Evolutionary conservation across 2,113 vertebrate genomes (phyloP).

Genomic region (Periophthalmus modestus): DNA sequence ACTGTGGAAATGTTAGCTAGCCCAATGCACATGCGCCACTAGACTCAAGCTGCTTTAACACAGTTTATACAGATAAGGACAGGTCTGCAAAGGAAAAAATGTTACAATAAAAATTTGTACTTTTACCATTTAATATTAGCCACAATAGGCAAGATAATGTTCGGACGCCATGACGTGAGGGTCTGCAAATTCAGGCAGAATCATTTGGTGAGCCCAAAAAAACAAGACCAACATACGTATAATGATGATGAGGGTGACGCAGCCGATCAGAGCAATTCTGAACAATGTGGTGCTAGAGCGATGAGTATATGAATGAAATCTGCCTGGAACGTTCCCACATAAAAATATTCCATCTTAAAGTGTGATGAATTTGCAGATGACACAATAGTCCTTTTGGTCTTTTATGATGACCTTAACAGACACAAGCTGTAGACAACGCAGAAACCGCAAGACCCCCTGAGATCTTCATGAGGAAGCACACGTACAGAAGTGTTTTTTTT

Average conservation of each 20-base stretch:
- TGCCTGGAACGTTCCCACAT: conserved; percentile 57
- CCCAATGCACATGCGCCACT: too few species aligned
- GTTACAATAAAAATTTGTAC: too few species aligned
- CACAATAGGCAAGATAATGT: not conserved
- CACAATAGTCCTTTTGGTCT: conserved; percentile 57
- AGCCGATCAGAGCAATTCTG: conserved; percentile 45
- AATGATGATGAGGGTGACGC: conserved; percentile 32
- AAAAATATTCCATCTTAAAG: conserved; percentile 66
- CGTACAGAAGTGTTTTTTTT: conserved; percentile 27
- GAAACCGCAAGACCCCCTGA: conserved; percentile 58
- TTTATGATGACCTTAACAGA: conserved; percentile 73
- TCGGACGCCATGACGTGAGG: not conserved
- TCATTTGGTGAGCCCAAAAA: not conserved
- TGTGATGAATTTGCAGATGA: conserved; percentile 57
- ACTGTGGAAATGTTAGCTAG: not conserved
- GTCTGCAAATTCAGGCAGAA: not conserved
- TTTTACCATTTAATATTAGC: not conserved
- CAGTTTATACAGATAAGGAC: too few species aligned
- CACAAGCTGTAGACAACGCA: conserved; percentile 47
- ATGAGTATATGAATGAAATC: conserved; percentile 55
- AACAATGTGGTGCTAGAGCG: conserved; percentile 28
- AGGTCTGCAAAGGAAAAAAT: too few species aligned
- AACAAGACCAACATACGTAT: not conserved
- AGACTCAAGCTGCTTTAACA: too few species aligned
- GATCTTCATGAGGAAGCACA: conserved; percentile 45